Conservation (phyloP, 2,113 vertebrate genomes). For the Paramisgurnus dabryanus region DNA sequence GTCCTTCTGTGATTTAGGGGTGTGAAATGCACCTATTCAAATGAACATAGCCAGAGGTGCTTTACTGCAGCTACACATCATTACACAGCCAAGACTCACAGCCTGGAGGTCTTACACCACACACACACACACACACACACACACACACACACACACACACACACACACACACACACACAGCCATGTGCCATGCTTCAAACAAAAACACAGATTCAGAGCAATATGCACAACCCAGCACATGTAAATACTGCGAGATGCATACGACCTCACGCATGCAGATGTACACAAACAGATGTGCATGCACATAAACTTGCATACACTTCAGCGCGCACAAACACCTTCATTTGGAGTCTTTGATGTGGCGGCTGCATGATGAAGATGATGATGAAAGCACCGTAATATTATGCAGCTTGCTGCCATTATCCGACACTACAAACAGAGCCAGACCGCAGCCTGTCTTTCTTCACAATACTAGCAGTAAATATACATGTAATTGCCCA, state of each 20-base stretch:
- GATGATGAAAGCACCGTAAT: slow-evolving; percentile 87
- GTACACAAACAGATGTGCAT: slow-evolving; percentile 23
- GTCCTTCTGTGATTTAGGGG: slow-evolving; percentile 87
- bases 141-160: slow-evolving; percentile 8
- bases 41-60: slow-evolving; percentile 97
- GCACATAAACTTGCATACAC: slow-evolving; percentile 28
- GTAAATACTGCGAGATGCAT: slow-evolving; percentile 59
- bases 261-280: slow-evolving; percentile 52
- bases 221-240: slow-evolving; percentile 12
- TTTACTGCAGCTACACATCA: slow-evolving; percentile 94
- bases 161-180: slow-evolving; percentile 2
- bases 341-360: slow-evolving; percentile 85
- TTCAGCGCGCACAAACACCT: slow-evolving; percentile 35
- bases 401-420: slow-evolving; percentile 82
- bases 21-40: slow-evolving; percentile 99
- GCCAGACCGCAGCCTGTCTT: slow-evolving; percentile 63
- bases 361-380: slow-evolving; percentile 76
- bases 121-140: slow-evolving; percentile 60
- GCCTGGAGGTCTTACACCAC: slow-evolving; percentile 81
- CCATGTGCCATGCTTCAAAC: not conserved
- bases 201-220: slow-evolving; percentile 38
- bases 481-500: slow-evolving; percentile 99
- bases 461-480: slow-evolving; percentile 83
- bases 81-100: slow-evolving; percentile 86
- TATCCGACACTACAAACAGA: slow-evolving; percentile 81